Evolutionary conservation across 2,113 vertebrate species (phyloP).

Genomic region (Salvator merianae): DNA sequence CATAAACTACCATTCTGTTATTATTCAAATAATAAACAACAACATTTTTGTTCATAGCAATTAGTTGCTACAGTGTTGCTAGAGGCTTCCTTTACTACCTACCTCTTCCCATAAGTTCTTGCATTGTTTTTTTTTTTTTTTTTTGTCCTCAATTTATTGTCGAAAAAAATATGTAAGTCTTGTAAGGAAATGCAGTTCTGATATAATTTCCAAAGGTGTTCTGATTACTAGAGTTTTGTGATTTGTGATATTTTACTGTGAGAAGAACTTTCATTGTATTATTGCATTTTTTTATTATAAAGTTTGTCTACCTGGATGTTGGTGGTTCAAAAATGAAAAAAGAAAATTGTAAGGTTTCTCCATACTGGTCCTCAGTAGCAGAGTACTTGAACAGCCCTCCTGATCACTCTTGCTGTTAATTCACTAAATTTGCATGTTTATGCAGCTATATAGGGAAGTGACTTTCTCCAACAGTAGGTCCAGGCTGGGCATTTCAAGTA

Average conservation of each 20-base stretch:
- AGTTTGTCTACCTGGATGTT: neutral
- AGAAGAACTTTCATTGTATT: neutral
- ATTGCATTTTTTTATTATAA: neutral
- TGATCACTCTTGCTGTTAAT: neutral
- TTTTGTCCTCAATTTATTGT: neutral
- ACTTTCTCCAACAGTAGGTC: neutral
- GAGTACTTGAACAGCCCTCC: neutral
- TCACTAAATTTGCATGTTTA: neutral
- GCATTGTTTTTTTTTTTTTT: no score
- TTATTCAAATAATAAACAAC: neutral
- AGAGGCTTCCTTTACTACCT: neutral
- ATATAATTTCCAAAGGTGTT: neutral
- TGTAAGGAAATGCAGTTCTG: neutral
- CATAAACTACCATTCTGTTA: constrained; percentile 19
- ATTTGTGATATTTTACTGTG: neutral
- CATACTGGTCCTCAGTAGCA: neutral
- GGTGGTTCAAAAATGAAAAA: neutral
- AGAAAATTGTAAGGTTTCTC: neutral
- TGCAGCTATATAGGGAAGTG: neutral
- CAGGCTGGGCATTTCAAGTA: neutral
- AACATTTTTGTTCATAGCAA: no score
- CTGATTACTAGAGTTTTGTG: neutral
- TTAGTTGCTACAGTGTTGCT: no score
- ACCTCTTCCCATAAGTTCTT: neutral
- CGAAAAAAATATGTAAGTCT: neutral